A percentile compares a stretch with the other conserved stretches of the same genome.
phyloP scores from a whole-genome alignment of 2,797 vertebrate species.

The Toxotes lorentzi region DNA sequence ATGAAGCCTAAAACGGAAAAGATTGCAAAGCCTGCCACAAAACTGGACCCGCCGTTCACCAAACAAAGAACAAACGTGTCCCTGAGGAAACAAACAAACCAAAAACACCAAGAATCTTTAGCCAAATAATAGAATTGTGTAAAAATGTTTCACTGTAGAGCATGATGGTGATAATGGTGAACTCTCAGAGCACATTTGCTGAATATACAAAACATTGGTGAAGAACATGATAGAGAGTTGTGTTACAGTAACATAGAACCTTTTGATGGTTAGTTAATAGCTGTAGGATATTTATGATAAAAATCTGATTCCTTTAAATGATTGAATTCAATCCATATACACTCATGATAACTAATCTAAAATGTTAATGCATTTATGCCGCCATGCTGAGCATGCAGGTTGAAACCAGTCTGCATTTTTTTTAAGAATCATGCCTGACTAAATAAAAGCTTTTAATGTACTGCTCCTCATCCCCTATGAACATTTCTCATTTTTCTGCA shows the following conservation, averaged over 20 bases:
- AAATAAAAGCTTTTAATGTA: background rate
- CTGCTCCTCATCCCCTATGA: background rate
- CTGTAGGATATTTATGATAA: background rate
- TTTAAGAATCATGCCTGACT: background rate
- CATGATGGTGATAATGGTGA: background rate
- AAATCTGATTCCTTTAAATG: no score
- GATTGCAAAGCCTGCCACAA: conserved; percentile 83
- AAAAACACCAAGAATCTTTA: background rate
- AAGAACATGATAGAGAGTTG: background rate
- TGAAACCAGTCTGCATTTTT: background rate
- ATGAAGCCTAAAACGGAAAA: conserved; percentile 83
- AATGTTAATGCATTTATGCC: background rate
- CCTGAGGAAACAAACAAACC: conserved; percentile 58
- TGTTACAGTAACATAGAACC: background rate
- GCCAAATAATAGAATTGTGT: background rate
- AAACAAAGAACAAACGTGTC: conserved; percentile 82
- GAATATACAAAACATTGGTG: no score
- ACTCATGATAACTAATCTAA: background rate
- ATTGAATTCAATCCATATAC: background rate
- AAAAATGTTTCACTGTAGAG: background rate
- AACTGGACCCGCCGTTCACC: conserved; percentile 80
- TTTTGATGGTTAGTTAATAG: background rate
- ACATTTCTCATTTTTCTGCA: no score
- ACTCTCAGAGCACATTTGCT: background rate
- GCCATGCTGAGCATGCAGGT: background rate